Conservation (phyloP, 2,113 vertebrate genomes). For the Erythrocercus mccallii region DNA sequence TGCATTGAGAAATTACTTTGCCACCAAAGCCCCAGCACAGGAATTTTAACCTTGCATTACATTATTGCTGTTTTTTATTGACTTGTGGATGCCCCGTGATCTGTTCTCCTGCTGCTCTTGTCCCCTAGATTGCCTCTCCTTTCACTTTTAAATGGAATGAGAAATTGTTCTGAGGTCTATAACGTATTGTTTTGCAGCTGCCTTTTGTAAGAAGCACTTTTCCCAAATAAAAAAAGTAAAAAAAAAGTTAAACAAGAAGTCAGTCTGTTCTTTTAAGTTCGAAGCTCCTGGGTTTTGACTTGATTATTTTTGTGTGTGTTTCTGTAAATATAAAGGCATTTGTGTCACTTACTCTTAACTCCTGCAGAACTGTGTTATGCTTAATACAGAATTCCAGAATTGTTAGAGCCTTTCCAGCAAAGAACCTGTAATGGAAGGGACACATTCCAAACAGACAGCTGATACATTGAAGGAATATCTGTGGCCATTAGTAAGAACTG, state of each 20-base stretch:
- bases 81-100: constrained; percentile 66
- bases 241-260: constrained; percentile 11
- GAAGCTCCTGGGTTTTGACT: neutral
- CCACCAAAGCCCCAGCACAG: constrained; percentile 44
- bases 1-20: constrained; percentile 40
- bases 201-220: constrained; percentile 86
- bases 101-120: constrained; percentile 65
- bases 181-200: constrained; percentile 80
- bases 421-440: neutral
- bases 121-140: constrained; percentile 65
- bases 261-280: neutral
- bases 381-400: neutral
- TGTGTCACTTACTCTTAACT: neutral
- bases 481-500: neutral
- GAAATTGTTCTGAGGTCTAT: constrained; percentile 76
- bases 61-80: constrained; percentile 67
- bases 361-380: neutral
- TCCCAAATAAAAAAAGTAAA: constrained; percentile 77
- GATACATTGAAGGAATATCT: neutral
- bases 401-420: neutral
- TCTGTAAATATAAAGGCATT: neutral
- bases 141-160: constrained; percentile 73
- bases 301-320: neutral
- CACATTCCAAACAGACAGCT: neutral
- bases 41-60: constrained; percentile 68